Percentiles rank a stretch among this genome's conserved stretches.
Conservation (phyloP, 2,797 vertebrate species). For the Hephaestus fuliginosus region DNA sequence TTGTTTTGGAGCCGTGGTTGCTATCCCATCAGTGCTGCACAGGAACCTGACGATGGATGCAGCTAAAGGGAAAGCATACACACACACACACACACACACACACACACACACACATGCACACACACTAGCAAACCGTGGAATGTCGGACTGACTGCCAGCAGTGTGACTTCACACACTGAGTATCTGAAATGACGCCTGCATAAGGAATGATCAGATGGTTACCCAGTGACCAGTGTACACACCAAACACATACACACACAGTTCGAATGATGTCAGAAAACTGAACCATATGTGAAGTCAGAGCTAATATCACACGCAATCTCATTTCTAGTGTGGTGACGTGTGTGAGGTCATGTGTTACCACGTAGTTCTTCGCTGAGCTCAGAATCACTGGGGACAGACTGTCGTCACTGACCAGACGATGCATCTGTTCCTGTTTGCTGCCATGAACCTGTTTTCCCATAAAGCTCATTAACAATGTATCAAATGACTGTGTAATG, state of each 20-base stretch:
- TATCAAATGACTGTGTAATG: neutral
- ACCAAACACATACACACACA: constrained; percentile 61
- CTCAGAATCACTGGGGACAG: constrained; percentile 10
- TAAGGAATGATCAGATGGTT: constrained; percentile 77
- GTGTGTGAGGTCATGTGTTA: constrained; percentile 37
- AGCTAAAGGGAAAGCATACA: constrained; percentile 16
- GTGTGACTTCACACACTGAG: constrained; percentile 81
- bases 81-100: constrained; percentile 16
- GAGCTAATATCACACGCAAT: constrained; percentile 40
- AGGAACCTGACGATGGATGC: constrained; percentile 20
- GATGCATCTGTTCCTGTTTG: neutral
- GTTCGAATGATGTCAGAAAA: constrained; percentile 57
- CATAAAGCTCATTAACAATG: neutral
- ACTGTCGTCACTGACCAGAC: neutral
- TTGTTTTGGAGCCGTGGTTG: constrained; percentile 57
- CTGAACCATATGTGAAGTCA: constrained; percentile 39
- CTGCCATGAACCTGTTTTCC: neutral
- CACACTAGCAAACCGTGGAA: constrained; percentile 41
- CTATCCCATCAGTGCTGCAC: constrained; percentile 43
- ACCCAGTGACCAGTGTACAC: constrained; percentile 70
- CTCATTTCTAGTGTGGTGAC: constrained; percentile 38
- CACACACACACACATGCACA: constrained; percentile 1
- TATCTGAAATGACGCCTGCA: constrained; percentile 79
- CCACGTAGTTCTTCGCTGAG: constrained; percentile 15
- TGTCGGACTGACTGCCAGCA: constrained; percentile 71